Evolutionary conservation across 2,797 vertebrate species (phyloP).

Genomic region (Semaprochilodus insignis): DNA sequence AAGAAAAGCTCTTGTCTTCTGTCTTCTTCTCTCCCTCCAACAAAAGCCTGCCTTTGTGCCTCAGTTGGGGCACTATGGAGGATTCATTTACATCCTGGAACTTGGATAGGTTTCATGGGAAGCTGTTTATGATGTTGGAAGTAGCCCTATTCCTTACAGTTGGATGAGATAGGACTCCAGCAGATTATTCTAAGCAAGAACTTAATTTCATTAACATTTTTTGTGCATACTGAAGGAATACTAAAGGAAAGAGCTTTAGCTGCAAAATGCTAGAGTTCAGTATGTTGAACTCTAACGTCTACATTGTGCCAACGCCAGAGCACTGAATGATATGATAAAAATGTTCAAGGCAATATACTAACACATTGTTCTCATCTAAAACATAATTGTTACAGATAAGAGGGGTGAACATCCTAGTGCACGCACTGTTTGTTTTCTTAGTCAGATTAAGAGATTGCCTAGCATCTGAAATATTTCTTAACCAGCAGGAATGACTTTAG

Average conservation of each 20-base stretch:
- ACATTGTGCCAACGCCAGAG: not conserved
- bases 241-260: not conserved
- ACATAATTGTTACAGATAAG: constrained; percentile 14
- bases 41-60: constrained; percentile 42
- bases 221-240: not conserved
- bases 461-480: not conserved
- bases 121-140: constrained; percentile 19
- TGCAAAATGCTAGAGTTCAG: not conserved
- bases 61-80: constrained; percentile 23
- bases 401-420: not conserved
- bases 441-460: not conserved
- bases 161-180: not conserved
- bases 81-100: constrained; percentile 58
- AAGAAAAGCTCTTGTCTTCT: constrained; percentile 15
- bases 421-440: not conserved
- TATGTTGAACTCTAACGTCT: not conserved
- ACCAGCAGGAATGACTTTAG: not conserved
- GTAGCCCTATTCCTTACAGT: constrained; percentile 10
- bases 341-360: constrained; percentile 10
- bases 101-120: constrained; percentile 36
- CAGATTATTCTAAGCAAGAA: not conserved
- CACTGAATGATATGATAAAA: constrained; percentile 5
- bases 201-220: not conserved
- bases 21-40: constrained; percentile 4
- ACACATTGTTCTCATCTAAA: constrained; percentile 12